Evolutionary conservation across 1,140 invertebrate species (phyloP).

Genomic region (Mactra quadrangularis): DNA sequence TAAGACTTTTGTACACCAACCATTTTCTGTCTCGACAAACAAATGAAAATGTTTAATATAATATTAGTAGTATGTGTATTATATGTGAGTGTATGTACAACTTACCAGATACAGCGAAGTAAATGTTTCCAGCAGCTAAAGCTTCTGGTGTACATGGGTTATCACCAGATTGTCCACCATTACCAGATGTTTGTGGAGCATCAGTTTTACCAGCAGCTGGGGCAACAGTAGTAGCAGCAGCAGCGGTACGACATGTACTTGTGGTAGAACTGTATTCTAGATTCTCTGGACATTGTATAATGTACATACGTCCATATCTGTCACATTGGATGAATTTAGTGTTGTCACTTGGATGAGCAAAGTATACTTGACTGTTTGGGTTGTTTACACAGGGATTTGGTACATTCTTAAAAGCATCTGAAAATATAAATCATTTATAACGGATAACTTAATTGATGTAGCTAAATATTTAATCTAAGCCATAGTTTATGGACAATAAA

Average conservation of each 20-base stretch:
- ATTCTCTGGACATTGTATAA: conserved; percentile 70
- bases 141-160: conserved; percentile 66
- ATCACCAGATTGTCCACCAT: background rate
- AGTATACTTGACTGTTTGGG: conserved; percentile 60
- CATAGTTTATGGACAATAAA: no score
- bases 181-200: background rate
- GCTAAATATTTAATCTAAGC: no score
- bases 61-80: no score
- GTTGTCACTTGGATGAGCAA: conserved; percentile 67
- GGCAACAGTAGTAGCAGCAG: background rate
- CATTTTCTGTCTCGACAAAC: no score
- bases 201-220: background rate
- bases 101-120: conserved; percentile 61
- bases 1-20: no score
- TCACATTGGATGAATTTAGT: conserved; percentile 74
- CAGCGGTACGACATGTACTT: conserved; percentile 8
- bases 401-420: conserved; percentile 67
- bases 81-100: no score
- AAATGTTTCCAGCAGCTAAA: conserved; percentile 59
- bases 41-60: no score
- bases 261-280: conserved; percentile 51
- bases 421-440: no score
- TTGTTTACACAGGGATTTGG: conserved; percentile 66
- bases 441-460: no score
- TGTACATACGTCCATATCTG: conserved; percentile 67